Conservation (phyloP, 2,113 vertebrate genomes). For the Regulus satrapa region DNA sequence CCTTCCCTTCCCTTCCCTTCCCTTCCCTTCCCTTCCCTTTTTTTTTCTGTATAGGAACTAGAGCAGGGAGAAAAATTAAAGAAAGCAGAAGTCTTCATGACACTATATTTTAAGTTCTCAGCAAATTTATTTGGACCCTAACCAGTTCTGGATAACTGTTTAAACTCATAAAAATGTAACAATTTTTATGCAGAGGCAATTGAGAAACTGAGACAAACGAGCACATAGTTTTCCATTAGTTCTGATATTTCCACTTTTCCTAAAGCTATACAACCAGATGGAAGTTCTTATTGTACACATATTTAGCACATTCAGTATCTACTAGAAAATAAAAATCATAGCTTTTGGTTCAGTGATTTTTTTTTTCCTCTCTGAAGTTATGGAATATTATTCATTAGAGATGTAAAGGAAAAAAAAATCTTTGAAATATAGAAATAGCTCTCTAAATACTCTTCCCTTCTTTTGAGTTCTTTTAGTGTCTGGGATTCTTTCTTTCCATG, state of each 20-base stretch:
- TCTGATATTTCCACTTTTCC: not conserved
- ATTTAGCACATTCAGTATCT: not conserved
- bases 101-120: not conserved
- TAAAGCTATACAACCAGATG: not conserved
- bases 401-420: not conserved
- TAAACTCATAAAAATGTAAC: not conserved
- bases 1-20: no score
- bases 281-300: not conserved
- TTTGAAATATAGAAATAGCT: not conserved
- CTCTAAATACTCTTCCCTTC: not conserved
- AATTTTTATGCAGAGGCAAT: not conserved
- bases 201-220: not conserved
- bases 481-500: not conserved
- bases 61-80: not conserved
- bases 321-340: not conserved
- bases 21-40: no score
- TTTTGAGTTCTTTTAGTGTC: not conserved
- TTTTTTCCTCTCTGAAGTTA: not conserved
- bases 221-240: not conserved
- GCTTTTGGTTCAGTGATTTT: not conserved
- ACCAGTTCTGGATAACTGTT: not conserved
- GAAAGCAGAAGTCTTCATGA: not conserved
- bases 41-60: not conserved
- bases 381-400: not conserved
- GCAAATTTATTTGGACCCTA: not conserved